A percentile compares a stretch with the other conserved stretches of the same genome.
Conservation (phyloP, 2,113 vertebrate genomes). For the Eublepharis macularius region DNA sequence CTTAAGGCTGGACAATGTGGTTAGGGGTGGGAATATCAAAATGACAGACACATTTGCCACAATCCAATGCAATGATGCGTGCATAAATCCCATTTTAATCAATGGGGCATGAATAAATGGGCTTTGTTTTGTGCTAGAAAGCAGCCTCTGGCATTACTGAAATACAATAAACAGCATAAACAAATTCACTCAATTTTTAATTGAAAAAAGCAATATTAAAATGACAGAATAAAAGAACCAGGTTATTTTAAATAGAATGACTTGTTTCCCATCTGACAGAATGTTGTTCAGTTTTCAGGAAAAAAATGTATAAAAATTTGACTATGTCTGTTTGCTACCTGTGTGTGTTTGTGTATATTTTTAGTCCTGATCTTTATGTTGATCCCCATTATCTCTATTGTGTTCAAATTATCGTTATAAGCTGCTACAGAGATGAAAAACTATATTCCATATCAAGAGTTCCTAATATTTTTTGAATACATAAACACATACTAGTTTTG, state of each 20-base stretch:
- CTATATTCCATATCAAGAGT: neutral
- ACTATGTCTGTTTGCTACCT: neutral
- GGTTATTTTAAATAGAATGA: neutral
- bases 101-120: neutral
- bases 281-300: neutral
- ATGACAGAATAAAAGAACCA: neutral
- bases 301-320: neutral
- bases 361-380: neutral
- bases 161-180: neutral
- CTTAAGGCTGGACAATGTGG: too few relatives aligned
- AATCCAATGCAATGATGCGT: neutral
- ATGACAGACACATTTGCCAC: neutral
- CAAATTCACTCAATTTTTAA: constrained; percentile 15
- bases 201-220: neutral
- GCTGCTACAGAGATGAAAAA: neutral
- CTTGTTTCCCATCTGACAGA: neutral
- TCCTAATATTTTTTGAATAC: too few relatives aligned
- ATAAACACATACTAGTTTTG: too few relatives aligned
- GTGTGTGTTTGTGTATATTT: neutral
- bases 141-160: constrained; percentile 4
- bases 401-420: neutral
- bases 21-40: neutral
- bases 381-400: neutral
- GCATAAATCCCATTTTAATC: neutral
- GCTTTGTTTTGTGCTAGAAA: neutral